These are phyloP conservation scores for Drosophila ustulata DNA, from an alignment of 2,888 invertebrate species.

Conservation along the genomic window DNA sequence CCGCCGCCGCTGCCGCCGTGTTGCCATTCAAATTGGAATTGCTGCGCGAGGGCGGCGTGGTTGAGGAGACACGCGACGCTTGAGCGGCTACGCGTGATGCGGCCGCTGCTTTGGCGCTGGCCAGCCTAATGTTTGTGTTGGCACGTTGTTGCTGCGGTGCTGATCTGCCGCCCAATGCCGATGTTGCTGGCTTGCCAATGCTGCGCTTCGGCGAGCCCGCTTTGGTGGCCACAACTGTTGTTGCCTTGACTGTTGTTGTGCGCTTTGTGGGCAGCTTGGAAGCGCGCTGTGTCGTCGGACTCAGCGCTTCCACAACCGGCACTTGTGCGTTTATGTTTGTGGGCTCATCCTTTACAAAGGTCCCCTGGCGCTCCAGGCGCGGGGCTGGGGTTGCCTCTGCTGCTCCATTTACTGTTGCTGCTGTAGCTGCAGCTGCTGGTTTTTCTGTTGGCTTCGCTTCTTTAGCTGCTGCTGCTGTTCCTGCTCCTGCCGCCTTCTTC, in stretches of 20 bases:
- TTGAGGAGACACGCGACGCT: constrained; percentile 78
- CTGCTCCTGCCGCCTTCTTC: constrained; percentile 46
- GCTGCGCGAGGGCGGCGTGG: constrained; percentile 84
- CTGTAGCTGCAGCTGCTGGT: not conserved
- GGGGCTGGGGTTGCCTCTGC: constrained; percentile 63
- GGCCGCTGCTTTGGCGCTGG: constrained; percentile 69
- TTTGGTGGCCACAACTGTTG: constrained; percentile 71
- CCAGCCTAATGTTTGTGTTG: constrained; percentile 83
- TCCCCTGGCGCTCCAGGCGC: constrained; percentile 92
- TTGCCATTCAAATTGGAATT: constrained; percentile 82
- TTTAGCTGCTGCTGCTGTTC: constrained; percentile 8
- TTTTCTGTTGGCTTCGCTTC: not conserved
- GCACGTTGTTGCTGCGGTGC: constrained; percentile 81
- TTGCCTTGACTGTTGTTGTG: constrained; percentile 79
- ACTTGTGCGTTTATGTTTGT: constrained; percentile 79
- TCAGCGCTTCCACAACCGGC: constrained; percentile 82
- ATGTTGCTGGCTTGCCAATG: constrained; percentile 33
- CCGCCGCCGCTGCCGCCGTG: constrained; percentile 51
- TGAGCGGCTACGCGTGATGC: constrained; percentile 73
- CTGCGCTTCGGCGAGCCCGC: constrained; percentile 57
- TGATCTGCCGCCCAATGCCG: constrained; percentile 26
- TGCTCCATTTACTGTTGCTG: not conserved
- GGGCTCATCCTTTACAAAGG: constrained; percentile 95
- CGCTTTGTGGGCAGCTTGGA: constrained; percentile 84
- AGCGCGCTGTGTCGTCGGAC: constrained; percentile 74